Percentiles rank a stretch among this genome's conserved stretches.
Conservation (phyloP, 2,888 invertebrate genomes). For the Chromoteleia sp. region DNA sequence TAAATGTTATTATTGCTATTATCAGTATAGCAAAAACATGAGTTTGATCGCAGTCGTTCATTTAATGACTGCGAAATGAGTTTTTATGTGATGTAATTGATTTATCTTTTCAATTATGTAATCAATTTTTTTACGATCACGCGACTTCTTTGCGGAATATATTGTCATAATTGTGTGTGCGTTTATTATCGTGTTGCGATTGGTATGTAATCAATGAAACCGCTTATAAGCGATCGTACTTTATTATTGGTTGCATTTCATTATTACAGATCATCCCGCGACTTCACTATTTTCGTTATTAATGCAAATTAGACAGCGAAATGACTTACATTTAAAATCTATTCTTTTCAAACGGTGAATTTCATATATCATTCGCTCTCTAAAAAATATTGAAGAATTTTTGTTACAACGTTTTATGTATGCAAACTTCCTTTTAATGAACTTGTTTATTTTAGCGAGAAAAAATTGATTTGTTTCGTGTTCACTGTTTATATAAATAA, state of each 20-base stretch:
- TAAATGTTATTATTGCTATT: constrained; percentile 41
- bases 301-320: not conserved
- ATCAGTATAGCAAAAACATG: constrained; percentile 19
- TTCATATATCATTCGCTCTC: not conserved
- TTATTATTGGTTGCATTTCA: constrained; percentile 41
- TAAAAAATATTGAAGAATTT: constrained; percentile 7
- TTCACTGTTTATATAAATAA: constrained; percentile 18
- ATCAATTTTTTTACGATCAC: constrained; percentile 46
- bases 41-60: constrained; percentile 24
- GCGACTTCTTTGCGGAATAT: constrained; percentile 38
- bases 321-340: constrained; percentile 4
- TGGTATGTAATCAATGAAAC: constrained; percentile 37
- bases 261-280: constrained; percentile 20
- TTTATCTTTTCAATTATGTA: constrained; percentile 44
- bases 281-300: constrained; percentile 28
- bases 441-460: constrained; percentile 1
- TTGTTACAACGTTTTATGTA: constrained; percentile 6
- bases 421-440: constrained; percentile 24
- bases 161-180: constrained; percentile 32
- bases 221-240: constrained; percentile 25
- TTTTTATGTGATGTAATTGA: constrained; percentile 24
- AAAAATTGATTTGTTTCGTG: constrained; percentile 18
- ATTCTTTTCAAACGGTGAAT: constrained; percentile 4
- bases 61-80: constrained; percentile 36
- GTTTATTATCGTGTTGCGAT: constrained; percentile 35